Conservation (phyloP, 1,140 invertebrate genomes). For the Linepithema humile region DNA sequence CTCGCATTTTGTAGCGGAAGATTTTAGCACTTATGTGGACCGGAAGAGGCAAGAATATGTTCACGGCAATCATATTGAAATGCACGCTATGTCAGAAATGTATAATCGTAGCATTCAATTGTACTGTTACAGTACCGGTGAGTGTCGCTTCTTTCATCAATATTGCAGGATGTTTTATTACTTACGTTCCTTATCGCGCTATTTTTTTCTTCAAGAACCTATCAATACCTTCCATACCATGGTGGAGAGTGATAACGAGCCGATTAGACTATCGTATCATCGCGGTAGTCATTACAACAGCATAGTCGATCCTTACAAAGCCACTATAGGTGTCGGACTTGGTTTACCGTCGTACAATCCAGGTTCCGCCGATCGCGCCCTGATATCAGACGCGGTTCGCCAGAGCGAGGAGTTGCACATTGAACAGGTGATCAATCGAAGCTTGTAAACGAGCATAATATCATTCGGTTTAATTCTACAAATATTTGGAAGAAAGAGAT, state of each 20-base stretch:
- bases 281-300: conserved; percentile 96
- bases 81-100: conserved; percentile 97
- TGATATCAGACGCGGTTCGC: conserved; percentile 91
- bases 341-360: conserved; percentile 94
- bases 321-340: conserved; percentile 93
- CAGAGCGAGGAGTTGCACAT: conserved; percentile 94
- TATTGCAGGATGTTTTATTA: neutral
- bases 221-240: conserved; percentile 95
- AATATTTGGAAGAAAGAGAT: neutral
- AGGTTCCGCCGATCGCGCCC: conserved; percentile 90
- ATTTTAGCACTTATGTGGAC: conserved; percentile 94
- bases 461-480: neutral
- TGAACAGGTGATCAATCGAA: conserved; percentile 87
- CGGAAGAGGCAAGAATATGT: conserved; percentile 91
- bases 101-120: conserved; percentile 97
- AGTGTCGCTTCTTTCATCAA: conserved; percentile 56
- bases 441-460: neutral
- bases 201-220: conserved; percentile 87
- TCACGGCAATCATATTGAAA: conserved; percentile 97
- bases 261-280: conserved; percentile 96
- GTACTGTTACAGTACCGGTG: conserved; percentile 94
- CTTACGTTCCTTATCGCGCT: neutral
- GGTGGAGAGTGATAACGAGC: conserved; percentile 90
- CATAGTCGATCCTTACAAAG: conserved; percentile 94
- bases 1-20: conserved; percentile 96